Percentiles rank a stretch among this genome's conserved stretches.
These are phyloP conservation scores for Lophotriccus pileatus DNA, from an alignment of 2,797 vertebrate species.

Conservation along the genomic window DNA sequence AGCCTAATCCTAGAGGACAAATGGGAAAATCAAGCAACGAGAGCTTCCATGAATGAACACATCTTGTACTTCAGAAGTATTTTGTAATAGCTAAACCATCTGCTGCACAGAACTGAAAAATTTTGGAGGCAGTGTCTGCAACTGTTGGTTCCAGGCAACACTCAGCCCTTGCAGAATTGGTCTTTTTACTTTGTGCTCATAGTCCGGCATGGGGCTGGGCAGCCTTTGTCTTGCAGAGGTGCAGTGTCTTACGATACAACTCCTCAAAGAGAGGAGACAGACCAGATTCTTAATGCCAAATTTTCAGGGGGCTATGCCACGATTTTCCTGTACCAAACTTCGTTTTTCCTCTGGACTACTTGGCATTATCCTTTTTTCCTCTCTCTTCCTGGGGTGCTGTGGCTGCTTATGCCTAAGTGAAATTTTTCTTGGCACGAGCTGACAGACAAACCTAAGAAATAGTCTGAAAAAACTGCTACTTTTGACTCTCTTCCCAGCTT, in stretches of 20 bases:
- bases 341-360: neutral
- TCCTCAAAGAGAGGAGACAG: neutral
- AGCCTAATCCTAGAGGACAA: neutral
- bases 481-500: neutral
- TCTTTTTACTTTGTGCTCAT: neutral
- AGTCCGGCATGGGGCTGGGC: rapidly evolving
- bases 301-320: neutral
- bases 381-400: neutral
- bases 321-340: neutral
- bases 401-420: neutral
- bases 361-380: rapidly evolving
- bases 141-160: neutral
- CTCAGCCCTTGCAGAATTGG: neutral
- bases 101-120: neutral
- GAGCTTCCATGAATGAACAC: neutral
- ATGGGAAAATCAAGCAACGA: neutral
- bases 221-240: neutral
- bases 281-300: neutral
- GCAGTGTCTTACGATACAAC: neutral
- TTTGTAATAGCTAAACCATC: neutral
- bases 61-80: neutral
- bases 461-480: neutral
- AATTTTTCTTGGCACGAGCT: conserved; percentile 25
- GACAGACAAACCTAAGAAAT: neutral
- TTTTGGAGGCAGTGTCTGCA: neutral